A percentile compares a stretch with the other conserved stretches of the same genome.
These are phyloP conservation scores for Poeciliopsis infans DNA, from an alignment of 2,797 vertebrate species.

Conservation along the genomic window DNA sequence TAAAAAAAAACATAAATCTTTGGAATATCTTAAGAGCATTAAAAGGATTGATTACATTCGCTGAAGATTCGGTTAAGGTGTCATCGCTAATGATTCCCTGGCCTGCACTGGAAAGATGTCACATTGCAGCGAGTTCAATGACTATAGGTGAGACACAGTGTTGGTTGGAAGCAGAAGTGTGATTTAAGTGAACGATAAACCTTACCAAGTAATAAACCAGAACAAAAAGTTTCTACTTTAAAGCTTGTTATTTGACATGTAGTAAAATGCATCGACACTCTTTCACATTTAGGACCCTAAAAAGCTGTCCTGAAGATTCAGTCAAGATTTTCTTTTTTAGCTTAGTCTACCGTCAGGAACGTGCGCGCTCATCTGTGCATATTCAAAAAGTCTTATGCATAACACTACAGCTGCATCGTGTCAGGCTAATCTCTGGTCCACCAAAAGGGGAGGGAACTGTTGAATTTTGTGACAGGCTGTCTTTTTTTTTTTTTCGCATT, in stretches of 20 bases:
- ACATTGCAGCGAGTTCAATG: background rate
- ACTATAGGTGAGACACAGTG: background rate
- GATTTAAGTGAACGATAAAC: background rate
- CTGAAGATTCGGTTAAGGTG: background rate
- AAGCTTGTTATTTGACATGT: background rate
- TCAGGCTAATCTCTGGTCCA: background rate
- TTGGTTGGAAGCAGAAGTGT: background rate
- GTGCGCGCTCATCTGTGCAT: background rate
- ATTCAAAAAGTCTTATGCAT: background rate
- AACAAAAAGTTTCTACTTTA: too few relatives aligned
- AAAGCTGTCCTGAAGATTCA: background rate
- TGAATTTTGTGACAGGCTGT: background rate
- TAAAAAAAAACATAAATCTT: slow-evolving; percentile 70
- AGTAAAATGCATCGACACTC: background rate
- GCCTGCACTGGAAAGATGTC: background rate
- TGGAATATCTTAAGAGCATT: slow-evolving; percentile 70
- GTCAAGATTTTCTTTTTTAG: background rate
- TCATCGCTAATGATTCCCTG: background rate
- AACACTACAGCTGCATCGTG: background rate
- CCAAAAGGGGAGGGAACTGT: background rate
- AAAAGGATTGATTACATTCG: background rate
- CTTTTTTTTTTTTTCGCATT: background rate
- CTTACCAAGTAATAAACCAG: background rate
- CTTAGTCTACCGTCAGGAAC: background rate
- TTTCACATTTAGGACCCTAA: background rate